Conservation (phyloP, 2,113 vertebrate species). For the Ictalurus furcatus region DNA sequence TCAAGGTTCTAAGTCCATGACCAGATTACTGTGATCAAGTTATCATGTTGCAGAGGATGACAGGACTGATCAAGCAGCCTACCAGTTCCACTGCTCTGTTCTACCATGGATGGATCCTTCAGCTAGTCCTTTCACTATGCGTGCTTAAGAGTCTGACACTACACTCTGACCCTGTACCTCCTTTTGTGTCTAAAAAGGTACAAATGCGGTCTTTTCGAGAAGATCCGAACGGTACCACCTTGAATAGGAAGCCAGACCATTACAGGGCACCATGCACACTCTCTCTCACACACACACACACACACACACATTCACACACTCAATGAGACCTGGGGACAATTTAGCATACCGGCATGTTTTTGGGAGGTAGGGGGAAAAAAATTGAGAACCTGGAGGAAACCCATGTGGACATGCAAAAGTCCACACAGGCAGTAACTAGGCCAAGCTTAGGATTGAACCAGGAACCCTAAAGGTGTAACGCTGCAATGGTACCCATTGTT, state of each 20-base stretch:
- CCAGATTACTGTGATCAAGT: no score
- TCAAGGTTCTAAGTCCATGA: no score
- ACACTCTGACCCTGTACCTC: not conserved
- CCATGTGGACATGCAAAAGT: not conserved
- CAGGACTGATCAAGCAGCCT: not conserved
- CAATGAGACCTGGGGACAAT: no score
- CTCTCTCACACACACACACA: no score
- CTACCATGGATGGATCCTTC: not conserved
- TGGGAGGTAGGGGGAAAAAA: no score
- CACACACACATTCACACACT: no score
- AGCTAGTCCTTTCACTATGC: not conserved
- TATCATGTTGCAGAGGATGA: not conserved
- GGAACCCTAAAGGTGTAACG: not conserved
- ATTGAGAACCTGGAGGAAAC: no score
- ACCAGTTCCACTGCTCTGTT: not conserved
- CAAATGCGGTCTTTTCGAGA: not conserved
- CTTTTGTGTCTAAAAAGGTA: not conserved
- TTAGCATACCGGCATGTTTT: no score
- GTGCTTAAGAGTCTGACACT: not conserved
- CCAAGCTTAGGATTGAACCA: not conserved
- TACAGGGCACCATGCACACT: no score
- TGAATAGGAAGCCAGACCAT: not conserved
- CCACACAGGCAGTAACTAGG: not conserved
- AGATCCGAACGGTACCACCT: not conserved
- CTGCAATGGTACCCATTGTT: no score